Base-by-base conservation (phyloP, 2,888 invertebrate genomes). In the Kuschelorhynchus macadamiae region DNA sequence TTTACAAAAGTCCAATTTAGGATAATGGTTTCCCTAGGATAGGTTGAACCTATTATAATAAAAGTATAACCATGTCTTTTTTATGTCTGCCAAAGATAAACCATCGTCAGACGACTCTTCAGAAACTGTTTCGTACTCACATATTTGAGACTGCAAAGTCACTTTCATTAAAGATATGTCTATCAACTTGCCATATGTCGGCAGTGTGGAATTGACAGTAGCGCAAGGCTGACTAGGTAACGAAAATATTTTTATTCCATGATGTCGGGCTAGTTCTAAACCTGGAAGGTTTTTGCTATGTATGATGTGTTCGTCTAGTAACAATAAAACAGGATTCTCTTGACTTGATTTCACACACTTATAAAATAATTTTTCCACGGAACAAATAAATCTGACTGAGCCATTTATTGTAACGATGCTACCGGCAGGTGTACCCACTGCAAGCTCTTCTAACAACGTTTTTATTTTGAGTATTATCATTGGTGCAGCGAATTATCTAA, bases 141-240 rank as follows among this genome's bases (percentile, higher is more conserved):
- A n/a, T n/a, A n/a, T n/a, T n/a, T n/a, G n/a, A n/a, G n/a, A n/a
- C n/a, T n/a, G n/a, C n/a, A 25, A 25, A 25, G 25, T 25, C 25
- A 7, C 7, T 25, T 25, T 25, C 25, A 25, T 25, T 25, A 25
- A 25, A 25, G 4, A 7, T 25, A 3, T 25, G 25, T 7, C 25
- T 25, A 25, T 25, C 25, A 25, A 41, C 41, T 55, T 32, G 53
- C 53, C 53, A 52, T 32, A 52, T 52, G 36, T 16, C 36, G 14
- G 53, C 25, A 33, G 9, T 17, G 5, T 17, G 32, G 33, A 52
- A 52, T 25, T 30, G 36, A 52, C 36, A 8, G 33, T 52, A 12
- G 36, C 53, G 32, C 36, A 7, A 8, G 2, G 7, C 33, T 36
- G 36, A 3, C 36, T 12, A 36, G 36, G 36, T n/a, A 36, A 11